A percentile compares a stretch with the other conserved stretches of the same genome.
Evolutionary conservation across 2,888 invertebrate species (phyloP).

Genomic region (Drosophila meridionalis): DNA sequence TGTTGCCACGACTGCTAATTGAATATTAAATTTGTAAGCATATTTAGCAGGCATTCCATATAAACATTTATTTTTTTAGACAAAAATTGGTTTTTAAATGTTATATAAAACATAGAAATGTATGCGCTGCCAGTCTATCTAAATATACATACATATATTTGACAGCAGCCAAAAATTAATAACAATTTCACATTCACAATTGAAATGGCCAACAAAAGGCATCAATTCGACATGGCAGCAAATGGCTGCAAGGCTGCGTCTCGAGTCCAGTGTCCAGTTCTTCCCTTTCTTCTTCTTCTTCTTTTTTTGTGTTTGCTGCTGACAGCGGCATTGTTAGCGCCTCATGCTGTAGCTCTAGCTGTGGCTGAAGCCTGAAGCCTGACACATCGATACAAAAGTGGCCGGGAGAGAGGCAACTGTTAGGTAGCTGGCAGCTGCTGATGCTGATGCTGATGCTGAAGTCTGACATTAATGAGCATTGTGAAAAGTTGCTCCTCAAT

Average conservation of each 20-base stretch:
- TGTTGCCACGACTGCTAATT: conserved; percentile 37
- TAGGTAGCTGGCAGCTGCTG: neutral
- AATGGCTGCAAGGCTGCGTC: conserved; percentile 21
- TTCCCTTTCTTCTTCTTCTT: neutral
- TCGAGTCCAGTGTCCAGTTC: conserved; percentile 17
- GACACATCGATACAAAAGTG: conserved; percentile 44
- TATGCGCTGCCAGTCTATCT: conserved; percentile 33
- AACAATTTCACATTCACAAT: conserved; percentile 34
- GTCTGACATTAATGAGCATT: conserved; percentile 70
- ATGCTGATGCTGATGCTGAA: neutral
- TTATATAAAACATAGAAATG: conserved; percentile 7
- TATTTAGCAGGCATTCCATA: neutral
- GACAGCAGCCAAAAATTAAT: conserved; percentile 34
- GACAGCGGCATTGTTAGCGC: conserved; percentile 42
- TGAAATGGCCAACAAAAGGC: conserved; percentile 37
- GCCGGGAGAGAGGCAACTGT: neutral
- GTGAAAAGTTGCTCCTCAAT: conserved; percentile 50
- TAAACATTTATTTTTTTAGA: neutral
- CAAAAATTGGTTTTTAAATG: conserved; percentile 51
- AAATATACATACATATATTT: conserved; percentile 5
- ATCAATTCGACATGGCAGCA: conserved; percentile 23
- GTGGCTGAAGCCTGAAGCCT: conserved; percentile 4
- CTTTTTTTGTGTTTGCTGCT: conserved; percentile 18
- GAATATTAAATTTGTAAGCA: conserved; percentile 46
- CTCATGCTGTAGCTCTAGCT: neutral